These are phyloP conservation scores for Odocoileus hemionus DNA, from an alignment of 2,113 vertebrate species.

Conservation along the genomic window DNA sequence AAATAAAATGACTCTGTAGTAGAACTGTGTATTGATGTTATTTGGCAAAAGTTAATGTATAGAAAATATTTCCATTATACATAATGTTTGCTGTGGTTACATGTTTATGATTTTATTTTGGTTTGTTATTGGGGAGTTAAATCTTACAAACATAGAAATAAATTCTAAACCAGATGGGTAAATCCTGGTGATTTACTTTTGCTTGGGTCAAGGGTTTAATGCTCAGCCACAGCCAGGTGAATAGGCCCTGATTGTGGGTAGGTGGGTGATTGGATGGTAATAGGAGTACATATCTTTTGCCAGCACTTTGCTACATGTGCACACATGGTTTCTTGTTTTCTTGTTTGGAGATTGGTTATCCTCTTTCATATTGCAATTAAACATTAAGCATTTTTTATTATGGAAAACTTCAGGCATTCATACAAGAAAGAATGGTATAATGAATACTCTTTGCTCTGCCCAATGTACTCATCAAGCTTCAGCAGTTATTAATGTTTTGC, in stretches of 20 bases:
- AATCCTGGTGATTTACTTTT: background rate
- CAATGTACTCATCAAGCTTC: background rate
- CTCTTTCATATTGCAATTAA: background rate
- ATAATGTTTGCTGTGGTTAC: background rate
- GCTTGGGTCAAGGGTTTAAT: background rate
- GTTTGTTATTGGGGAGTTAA: background rate
- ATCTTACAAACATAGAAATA: background rate
- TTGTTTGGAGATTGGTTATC: background rate
- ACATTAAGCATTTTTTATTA: background rate
- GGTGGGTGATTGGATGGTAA: background rate
- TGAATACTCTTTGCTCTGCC: background rate
- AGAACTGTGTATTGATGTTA: background rate
- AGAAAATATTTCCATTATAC: background rate
- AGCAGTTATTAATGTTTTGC: background rate
- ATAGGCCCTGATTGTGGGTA: background rate
- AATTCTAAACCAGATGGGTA: background rate
- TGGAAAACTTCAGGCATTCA: background rate
- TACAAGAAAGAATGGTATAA: background rate
- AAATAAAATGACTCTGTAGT: background rate
- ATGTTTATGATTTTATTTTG: background rate
- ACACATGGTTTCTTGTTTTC: background rate
- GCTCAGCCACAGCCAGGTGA: background rate
- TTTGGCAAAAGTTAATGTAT: background rate
- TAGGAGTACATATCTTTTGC: background rate
- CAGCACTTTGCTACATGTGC: background rate